phyloP scores from a whole-genome alignment of 2,113 vertebrate species.

The Vimba vimba region DNA sequence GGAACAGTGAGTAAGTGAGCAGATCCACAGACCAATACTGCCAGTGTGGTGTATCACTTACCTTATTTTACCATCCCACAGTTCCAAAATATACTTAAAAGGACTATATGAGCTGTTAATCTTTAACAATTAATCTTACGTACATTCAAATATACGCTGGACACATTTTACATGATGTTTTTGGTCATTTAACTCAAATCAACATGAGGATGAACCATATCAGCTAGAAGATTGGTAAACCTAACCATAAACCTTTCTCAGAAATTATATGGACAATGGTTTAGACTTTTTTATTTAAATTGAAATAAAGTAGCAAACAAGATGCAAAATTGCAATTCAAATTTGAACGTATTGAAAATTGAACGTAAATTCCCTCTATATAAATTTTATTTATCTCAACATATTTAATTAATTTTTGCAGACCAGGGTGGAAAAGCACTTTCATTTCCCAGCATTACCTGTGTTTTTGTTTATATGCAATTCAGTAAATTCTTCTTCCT shows the following conservation, averaged over 20 bases:
- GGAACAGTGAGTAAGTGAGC: constrained; percentile 2
- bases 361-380: background rate
- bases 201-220: background rate
- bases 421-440: too few species aligned
- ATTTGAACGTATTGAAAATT: background rate
- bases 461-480: too few species aligned
- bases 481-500: too few species aligned
- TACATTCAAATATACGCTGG: background rate
- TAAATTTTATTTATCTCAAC: too few species aligned
- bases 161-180: background rate
- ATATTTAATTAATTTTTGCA: too few species aligned
- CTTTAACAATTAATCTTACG: background rate
- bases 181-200: background rate
- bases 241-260: too few species aligned
- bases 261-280: too few species aligned
- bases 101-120: background rate
- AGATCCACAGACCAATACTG: background rate
- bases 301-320: background rate
- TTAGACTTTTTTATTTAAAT: background rate
- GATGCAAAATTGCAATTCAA: background rate
- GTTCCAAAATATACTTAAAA: background rate
- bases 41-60: background rate
- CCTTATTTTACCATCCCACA: background rate
- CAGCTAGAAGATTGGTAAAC: too few species aligned
- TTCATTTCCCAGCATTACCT: too few species aligned